phyloP scores from a whole-genome alignment of 1,140 invertebrate genomes.

The Pseudomyrmex gracilis region DNA sequence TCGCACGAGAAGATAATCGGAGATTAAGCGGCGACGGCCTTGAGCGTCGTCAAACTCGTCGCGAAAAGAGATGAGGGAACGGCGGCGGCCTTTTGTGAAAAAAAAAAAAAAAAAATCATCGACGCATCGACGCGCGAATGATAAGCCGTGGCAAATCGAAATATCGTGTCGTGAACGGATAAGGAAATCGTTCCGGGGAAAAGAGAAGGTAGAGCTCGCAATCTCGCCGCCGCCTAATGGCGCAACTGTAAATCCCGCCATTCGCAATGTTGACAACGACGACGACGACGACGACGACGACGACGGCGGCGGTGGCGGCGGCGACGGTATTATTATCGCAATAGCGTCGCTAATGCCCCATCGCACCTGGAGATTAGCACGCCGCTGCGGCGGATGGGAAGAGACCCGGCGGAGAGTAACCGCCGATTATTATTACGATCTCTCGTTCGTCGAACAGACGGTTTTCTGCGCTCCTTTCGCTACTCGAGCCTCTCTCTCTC shows the following conservation, averaged over 20 bases:
- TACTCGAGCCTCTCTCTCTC: background rate
- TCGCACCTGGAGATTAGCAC: constrained; percentile 37
- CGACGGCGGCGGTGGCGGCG: too few species aligned
- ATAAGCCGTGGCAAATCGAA: constrained; percentile 47
- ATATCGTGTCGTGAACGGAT: constrained; percentile 34
- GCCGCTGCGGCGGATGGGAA: background rate
- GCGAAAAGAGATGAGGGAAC: too few species aligned
- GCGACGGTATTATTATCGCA: constrained; percentile 32
- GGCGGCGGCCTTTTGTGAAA: constrained; percentile 30
- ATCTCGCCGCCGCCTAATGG: constrained; percentile 39
- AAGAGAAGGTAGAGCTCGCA: constrained; percentile 16
- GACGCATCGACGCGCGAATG: background rate
- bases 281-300: too few species aligned
- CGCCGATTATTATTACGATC: constrained; percentile 45
- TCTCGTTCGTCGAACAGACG: constrained; percentile 32
- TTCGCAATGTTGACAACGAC: constrained; percentile 21
- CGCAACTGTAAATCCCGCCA: constrained; percentile 46
- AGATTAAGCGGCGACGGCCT: constrained; percentile 24
- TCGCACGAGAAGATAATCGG: constrained; percentile 8
- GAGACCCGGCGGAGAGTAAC: background rate
- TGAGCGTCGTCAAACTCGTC: background rate
- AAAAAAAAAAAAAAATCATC: too few species aligned
- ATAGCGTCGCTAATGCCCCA: constrained; percentile 7
- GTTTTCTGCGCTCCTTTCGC: background rate
- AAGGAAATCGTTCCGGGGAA: constrained; percentile 25